Conservation (phyloP, 2,113 vertebrate species). For the Centropus unirufus region DNA sequence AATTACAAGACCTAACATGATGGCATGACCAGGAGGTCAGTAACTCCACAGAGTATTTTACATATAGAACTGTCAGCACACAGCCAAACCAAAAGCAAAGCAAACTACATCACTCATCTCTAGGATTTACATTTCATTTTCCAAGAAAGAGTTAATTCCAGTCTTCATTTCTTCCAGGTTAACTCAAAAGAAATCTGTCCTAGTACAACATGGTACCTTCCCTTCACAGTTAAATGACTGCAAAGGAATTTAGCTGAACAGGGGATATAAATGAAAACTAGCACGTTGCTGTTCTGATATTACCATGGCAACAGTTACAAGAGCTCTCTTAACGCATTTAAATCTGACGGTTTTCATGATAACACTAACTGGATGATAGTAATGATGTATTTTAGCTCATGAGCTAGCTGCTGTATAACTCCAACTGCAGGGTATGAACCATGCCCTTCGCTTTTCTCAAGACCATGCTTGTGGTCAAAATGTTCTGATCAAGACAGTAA, state of each 20-base stretch:
- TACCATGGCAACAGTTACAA: slow-evolving; percentile 69
- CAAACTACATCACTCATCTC: not conserved
- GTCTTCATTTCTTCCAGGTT: not conserved
- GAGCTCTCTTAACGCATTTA: slow-evolving; percentile 64
- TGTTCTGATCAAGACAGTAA: not conserved
- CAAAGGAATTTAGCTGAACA: slow-evolving; percentile 55
- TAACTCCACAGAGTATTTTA: not conserved
- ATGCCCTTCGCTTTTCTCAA: not conserved
- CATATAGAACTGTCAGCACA: not conserved
- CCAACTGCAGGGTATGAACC: not conserved
- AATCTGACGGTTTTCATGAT: slow-evolving; percentile 57
- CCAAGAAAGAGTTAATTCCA: not conserved
- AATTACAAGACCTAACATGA: not conserved
- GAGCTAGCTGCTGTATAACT: slow-evolving; percentile 24
- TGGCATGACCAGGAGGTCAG: not conserved
- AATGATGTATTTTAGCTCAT: slow-evolving; percentile 23
- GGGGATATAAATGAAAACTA: slow-evolving; percentile 48
- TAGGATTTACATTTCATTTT: not conserved
- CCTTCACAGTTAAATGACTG: not conserved
- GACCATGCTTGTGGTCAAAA: not conserved
- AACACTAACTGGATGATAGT: slow-evolving; percentile 43
- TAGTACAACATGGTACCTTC: not conserved
- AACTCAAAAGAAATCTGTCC: not conserved
- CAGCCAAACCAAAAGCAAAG: not conserved
- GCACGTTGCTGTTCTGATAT: slow-evolving; percentile 19